Evolutionary conservation across 2,888 invertebrate species (phyloP).

Genomic region (Hypolimnas misippus): DNA sequence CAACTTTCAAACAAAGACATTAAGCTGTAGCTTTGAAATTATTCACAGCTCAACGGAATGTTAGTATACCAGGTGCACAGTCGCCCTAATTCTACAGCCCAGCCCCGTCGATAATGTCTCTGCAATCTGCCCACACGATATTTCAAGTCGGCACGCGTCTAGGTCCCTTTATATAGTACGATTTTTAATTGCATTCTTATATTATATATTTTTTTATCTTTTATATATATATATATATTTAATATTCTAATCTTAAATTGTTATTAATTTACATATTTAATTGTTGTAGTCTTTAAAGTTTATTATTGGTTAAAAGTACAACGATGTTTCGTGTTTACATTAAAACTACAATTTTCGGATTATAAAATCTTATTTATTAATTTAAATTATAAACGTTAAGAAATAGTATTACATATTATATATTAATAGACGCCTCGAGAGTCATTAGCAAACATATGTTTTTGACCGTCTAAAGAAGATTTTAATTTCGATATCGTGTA

Average conservation of each 20-base stretch:
- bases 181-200: constrained; percentile 14
- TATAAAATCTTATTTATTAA: too few relatives aligned
- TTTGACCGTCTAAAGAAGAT: too few relatives aligned
- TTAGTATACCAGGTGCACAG: constrained; percentile 39
- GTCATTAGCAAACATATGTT: too few relatives aligned
- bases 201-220: not conserved
- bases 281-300: too few relatives aligned
- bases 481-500: not conserved
- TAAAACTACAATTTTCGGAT: too few relatives aligned
- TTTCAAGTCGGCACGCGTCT: constrained; percentile 45
- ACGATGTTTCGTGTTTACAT: too few relatives aligned
- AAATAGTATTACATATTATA: too few relatives aligned
- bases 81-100: constrained; percentile 48
- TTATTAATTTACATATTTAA: too few relatives aligned
- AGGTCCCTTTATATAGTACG: constrained; percentile 34
- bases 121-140: constrained; percentile 56
- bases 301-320: too few relatives aligned
- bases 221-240: not conserved
- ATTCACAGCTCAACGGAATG: constrained; percentile 25
- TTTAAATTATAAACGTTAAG: too few relatives aligned
- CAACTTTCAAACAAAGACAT: not conserved
- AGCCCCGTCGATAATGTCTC: constrained; percentile 55
- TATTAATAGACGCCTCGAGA: too few relatives aligned
- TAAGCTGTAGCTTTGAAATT: not conserved
- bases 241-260: too few relatives aligned